Base-by-base conservation (phyloP, 2,888 invertebrate genomes). In the Megastigmus dorsalis region DNA sequence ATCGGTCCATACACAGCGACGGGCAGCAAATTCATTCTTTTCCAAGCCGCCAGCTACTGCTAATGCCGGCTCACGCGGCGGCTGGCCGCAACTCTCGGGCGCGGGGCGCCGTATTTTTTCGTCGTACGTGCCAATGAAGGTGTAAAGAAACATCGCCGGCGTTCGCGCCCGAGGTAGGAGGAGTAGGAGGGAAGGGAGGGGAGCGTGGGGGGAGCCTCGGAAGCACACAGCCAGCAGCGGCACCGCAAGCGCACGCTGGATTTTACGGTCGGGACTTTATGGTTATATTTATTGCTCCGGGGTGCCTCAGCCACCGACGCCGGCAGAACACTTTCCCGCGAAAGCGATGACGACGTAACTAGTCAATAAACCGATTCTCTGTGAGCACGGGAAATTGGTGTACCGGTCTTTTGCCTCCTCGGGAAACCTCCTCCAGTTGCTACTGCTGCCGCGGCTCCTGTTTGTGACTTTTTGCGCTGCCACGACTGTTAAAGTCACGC, bases 281-380 rank as follows among this genome's bases (percentile, higher is more conserved):
- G 84, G 80, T 84, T 84, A 83, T 84, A 84, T 84, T 84, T 84
- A 84, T 83, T 82, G 79, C 82, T 74, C 45, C 10, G 4, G 54
- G 62, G 50, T 41, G 41, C 45, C 43, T n/a, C n/a, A n/a, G 23
- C 33, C 71, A 66, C 43, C 23, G 60, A 78, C 72, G 77, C 67
- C 63, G 63, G 77, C 50, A 70, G 77, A 82, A 79, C 81, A 79
- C 77, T 82, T 82, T 81, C 72, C n/a, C 77, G 67, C 76, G 78
- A 79, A 78, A 81, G 78, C 81, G 83, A 82, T 82, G 78, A 80
- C 80, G 81, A 79, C 81, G 80, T 84, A 84, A 84, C 83, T 83
- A 84, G 83, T 84, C 84, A 82, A 84, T 84, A 84, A 84, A 84
- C 82, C 84, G 84, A 84, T 84, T 84, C 84, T 82, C 82, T 80